Evolutionary conservation across 2,888 invertebrate genomes (phyloP), one percentile per base, ranked within the genome.

Genomic region (Melitaea athalia): DNA sequence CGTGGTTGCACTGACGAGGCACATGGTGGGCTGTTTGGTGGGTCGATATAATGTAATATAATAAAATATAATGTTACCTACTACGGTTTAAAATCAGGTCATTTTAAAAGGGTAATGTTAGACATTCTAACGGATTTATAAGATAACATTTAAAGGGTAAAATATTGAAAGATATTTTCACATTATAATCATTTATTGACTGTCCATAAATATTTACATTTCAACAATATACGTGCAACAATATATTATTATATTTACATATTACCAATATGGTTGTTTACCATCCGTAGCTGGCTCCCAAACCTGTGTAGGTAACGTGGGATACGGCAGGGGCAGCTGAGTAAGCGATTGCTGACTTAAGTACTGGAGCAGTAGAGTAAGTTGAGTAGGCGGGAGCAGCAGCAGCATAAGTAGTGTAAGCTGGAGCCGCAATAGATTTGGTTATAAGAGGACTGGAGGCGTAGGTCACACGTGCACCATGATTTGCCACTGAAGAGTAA

Each of bases 251-350:
- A 8, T 63, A 68, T 62, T 63, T 66, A 70, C 49, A 68, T 65
- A 50, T 53, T 59, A 52, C 49, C 43, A 61, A 24, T 59, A 66
- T 73, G 64, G 69, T 64, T 59, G 31, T 72, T 84, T 80, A 90
- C 91, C 91, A 91, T 63, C 89, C 91, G 77, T 91, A 91, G 80
- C 81, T 85, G 71, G 85, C 84, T 67, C 89, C 95, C 60, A 94
- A 91, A 67, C 95, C 95, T 70, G 94, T 87, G 91, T 95, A 95
- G 73, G 93, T 88, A 75, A 94, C 94, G 82, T 95, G 95, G 62
- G 95, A 94, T 31, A 95, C 95, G 3, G 81, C 79, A 47, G 77
- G 76, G 10, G 75, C 69, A 63, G 76, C 59, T 11, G 76, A 75
- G 71, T 76, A 74, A 49, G 74, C 67, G 38, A 75, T 68, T 33